Evolutionary conservation across 2,797 vertebrate species (phyloP).

Genomic region (Gadopsis marmoratus): DNA sequence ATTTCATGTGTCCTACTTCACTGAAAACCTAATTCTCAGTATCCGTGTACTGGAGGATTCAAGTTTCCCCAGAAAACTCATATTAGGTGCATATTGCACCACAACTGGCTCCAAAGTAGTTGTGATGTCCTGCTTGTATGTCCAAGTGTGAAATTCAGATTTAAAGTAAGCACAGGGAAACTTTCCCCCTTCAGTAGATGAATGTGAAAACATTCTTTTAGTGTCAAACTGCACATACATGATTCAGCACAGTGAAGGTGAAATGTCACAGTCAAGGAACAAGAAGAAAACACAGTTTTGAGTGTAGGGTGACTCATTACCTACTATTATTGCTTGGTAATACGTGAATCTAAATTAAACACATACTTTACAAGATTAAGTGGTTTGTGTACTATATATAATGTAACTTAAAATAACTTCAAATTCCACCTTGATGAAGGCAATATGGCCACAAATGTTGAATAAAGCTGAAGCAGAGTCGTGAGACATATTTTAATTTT

Average conservation of each 20-base stretch:
- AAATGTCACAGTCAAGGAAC: not conserved
- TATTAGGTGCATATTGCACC: not conserved
- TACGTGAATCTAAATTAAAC: not conserved
- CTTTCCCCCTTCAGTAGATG: not conserved
- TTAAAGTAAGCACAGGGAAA: not conserved
- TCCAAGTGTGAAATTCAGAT: not conserved
- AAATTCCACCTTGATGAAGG: not conserved
- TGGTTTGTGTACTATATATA: not conserved
- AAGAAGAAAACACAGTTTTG: not conserved
- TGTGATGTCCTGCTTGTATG: not conserved
- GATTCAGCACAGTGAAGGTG: not conserved
- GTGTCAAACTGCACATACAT: not conserved
- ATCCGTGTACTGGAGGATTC: not conserved
- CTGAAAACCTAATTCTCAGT: not conserved
- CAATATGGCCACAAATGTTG: not conserved
- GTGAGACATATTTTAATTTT: not conserved
- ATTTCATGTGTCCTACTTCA: too few relatives aligned
- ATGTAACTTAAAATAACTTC: not conserved
- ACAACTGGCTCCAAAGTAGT: not conserved
- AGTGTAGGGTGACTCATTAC: not conserved
- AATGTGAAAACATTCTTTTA: not conserved
- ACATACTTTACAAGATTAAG: not conserved
- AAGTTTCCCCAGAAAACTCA: not conserved
- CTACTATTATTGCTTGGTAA: not conserved
- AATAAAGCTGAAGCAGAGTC: not conserved